Percentiles rank a stretch among this genome's conserved stretches.
Conservation (phyloP, 2,797 vertebrate species). For the Lepidocolaptes lacrymiger region DNA sequence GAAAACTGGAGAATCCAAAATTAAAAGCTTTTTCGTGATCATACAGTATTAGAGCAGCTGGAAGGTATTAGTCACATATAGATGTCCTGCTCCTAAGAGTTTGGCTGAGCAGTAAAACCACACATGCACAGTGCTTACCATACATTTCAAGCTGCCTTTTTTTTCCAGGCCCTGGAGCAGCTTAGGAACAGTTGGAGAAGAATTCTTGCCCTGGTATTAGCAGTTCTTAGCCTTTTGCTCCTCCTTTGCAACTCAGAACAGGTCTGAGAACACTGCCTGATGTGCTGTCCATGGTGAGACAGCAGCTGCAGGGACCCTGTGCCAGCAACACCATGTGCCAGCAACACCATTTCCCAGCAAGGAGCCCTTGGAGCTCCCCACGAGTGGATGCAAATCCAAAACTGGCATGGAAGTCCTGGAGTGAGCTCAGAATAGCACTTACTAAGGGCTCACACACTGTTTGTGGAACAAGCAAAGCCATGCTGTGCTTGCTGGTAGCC, state of each 20-base stretch:
- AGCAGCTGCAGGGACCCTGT: rapidly evolving
- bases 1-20: not conserved
- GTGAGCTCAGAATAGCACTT: not conserved
- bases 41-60: not conserved
- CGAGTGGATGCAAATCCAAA: not conserved
- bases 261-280: not conserved
- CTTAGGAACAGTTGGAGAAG: not conserved
- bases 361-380: not conserved
- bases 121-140: not conserved
- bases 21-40: not conserved
- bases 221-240: not conserved
- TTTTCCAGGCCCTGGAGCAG: not conserved
- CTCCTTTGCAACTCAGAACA: not conserved
- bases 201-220: not conserved
- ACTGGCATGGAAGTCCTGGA: not conserved
- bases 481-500: not conserved
- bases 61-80: not conserved
- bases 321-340: not conserved
- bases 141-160: not conserved
- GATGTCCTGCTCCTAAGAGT: not conserved
- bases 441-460: not conserved
- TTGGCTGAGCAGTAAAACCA: not conserved
- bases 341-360: not conserved
- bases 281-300: not conserved
- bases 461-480: not conserved